These are phyloP conservation scores for Drosophila repletoides DNA, from an alignment of 1,140 invertebrate species.

Conservation along the genomic window DNA sequence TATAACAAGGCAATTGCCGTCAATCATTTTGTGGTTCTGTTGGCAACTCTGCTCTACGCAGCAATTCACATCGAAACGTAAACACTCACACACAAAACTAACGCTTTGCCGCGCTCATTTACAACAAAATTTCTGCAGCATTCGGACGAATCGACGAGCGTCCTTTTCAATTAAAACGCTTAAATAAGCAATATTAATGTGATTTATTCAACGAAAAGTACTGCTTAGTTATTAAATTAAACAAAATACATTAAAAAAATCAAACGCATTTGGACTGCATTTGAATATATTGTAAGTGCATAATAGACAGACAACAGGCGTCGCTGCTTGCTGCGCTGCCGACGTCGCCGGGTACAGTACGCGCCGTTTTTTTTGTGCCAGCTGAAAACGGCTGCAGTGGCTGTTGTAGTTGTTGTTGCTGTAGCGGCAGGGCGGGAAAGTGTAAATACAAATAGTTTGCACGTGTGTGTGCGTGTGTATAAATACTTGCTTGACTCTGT, in stretches of 20 bases:
- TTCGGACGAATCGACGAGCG: conserved; percentile 22
- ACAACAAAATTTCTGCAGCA: conserved; percentile 33
- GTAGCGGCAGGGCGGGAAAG: conserved; percentile 43
- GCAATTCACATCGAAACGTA: conserved; percentile 17
- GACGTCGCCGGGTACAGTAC: conserved; percentile 57
- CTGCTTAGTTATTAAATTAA: background rate
- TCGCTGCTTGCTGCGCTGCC: conserved; percentile 26
- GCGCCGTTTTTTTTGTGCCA: conserved; percentile 48
- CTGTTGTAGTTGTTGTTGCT: conserved; percentile 18
- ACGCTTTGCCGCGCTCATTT: conserved; percentile 47
- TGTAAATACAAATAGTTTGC: conserved; percentile 36
- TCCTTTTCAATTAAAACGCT: conserved; percentile 15
- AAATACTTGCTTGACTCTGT: no score
- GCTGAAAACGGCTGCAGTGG: conserved; percentile 33
- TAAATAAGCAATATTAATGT: conserved; percentile 19
- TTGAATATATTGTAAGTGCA: conserved; percentile 41
- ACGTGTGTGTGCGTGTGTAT: background rate
- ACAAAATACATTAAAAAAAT: background rate
- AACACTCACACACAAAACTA: conserved; percentile 9
- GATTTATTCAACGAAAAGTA: background rate
- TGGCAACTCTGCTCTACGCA: conserved; percentile 4
- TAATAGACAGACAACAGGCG: conserved; percentile 12
- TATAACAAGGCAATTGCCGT: background rate
- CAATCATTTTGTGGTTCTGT: background rate
- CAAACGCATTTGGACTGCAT: background rate